phyloP scores from a whole-genome alignment of 2,888 invertebrate genomes.

The Desoria tigrina region DNA sequence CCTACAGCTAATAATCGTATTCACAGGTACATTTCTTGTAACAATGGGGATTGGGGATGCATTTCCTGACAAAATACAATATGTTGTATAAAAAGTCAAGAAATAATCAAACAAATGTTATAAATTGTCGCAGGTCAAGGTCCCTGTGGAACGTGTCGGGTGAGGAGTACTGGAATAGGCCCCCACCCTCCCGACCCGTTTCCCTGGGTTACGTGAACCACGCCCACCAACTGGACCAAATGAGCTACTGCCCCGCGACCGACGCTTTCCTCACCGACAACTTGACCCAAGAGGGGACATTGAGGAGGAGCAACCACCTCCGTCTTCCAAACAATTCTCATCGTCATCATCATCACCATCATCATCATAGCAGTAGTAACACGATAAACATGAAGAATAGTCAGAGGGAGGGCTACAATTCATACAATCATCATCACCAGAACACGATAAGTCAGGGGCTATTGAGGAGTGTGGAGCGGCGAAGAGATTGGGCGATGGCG shows the following conservation, averaged over 20 bases:
- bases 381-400: constrained; percentile 24
- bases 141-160: constrained; percentile 51
- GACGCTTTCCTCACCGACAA: neutral
- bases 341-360: too few relatives aligned
- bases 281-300: neutral
- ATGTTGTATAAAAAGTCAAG: neutral
- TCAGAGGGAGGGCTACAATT: neutral
- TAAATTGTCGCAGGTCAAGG: constrained; percentile 37
- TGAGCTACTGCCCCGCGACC: neutral
- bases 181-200: constrained; percentile 53
- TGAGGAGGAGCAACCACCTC: neutral
- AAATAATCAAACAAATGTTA: constrained; percentile 12
- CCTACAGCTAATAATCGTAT: constrained; percentile 15
- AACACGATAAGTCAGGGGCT: neutral
- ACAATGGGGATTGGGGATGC: too few relatives aligned
- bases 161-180: constrained; percentile 53
- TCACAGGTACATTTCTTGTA: neutral
- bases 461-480: constrained; percentile 10
- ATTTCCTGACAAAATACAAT: too few relatives aligned
- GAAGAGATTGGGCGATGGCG: neutral
- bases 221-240: constrained; percentile 36
- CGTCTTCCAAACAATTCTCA: neutral
- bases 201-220: constrained; percentile 50
- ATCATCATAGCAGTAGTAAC: constrained; percentile 34
- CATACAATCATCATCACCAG: neutral